A percentile compares a stretch with the other conserved stretches of the same genome.
phyloP scores from a whole-genome alignment of 2,888 invertebrate species.

The Cantharis nigra region DNA sequence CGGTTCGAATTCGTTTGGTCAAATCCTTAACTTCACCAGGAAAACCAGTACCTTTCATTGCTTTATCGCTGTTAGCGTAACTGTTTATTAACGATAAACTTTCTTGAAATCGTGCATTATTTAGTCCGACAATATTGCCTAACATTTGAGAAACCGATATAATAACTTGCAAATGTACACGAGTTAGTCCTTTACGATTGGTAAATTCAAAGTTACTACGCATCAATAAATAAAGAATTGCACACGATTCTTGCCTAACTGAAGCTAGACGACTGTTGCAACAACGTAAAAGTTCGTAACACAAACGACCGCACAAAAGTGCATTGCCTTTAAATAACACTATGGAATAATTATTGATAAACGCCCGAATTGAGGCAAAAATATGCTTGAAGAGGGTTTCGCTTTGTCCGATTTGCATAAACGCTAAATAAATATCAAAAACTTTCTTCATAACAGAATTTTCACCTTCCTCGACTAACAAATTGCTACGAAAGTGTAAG shows the following conservation, averaged over 20 bases:
- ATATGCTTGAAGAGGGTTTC: constrained; percentile 88
- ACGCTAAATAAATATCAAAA: constrained; percentile 83
- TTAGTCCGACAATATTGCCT: constrained; percentile 86
- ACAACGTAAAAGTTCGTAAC: constrained; percentile 78
- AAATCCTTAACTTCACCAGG: constrained; percentile 91
- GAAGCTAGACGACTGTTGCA: constrained; percentile 86
- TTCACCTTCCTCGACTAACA: constrained; percentile 65
- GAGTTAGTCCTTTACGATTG: constrained; percentile 78
- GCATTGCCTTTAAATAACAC: constrained; percentile 87
- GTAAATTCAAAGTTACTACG: constrained; percentile 92
- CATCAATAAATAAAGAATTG: constrained; percentile 90
- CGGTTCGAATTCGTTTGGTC: constrained; percentile 90
- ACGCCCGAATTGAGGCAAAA: constrained; percentile 88
- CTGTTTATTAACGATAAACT: constrained; percentile 91
- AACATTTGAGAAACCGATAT: constrained; percentile 94
- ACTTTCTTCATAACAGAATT: constrained; percentile 80
- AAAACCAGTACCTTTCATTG: constrained; percentile 90
- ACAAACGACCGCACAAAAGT: constrained; percentile 77
- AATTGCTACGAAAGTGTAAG: constrained; percentile 69
- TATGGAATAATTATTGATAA: constrained; percentile 87
- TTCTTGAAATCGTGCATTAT: constrained; percentile 94
- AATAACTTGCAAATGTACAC: constrained; percentile 92
- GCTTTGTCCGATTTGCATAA: constrained; percentile 87
- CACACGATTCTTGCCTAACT: constrained; percentile 88
- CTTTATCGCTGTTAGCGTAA: constrained; percentile 90